Conservation (phyloP, 2,888 invertebrate species). For the Elmis aenea region DNA sequence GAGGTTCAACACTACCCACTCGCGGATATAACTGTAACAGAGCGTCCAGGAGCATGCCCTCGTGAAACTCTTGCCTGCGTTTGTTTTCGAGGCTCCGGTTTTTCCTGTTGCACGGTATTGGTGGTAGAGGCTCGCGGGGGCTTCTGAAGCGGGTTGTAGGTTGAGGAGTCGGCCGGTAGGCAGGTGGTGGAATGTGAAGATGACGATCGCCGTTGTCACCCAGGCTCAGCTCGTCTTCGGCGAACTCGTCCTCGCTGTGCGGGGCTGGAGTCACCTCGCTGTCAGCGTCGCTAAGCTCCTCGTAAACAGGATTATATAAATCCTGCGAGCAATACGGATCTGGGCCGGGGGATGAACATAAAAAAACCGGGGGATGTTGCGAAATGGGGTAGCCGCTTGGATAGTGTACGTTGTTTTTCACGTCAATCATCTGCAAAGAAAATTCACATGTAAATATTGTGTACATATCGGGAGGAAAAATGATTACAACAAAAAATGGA, state of each 20-base stretch:
- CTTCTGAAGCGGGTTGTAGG: constrained; percentile 54
- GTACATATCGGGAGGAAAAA: background rate
- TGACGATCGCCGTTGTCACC: constrained; percentile 45
- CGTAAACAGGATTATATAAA: constrained; percentile 74
- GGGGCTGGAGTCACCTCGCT: constrained; percentile 54
- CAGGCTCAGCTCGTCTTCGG: constrained; percentile 72
- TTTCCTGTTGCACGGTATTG: constrained; percentile 55
- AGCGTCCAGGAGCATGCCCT: constrained; percentile 73
- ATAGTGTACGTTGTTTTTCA: constrained; percentile 57
- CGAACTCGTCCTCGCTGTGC: constrained; percentile 79
- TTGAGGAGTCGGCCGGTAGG: constrained; percentile 39
- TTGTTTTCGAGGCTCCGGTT: constrained; percentile 49
- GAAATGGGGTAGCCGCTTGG: constrained; percentile 60
- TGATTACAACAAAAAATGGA: background rate
- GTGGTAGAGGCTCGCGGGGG: constrained; percentile 56
- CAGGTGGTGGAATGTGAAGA: constrained; percentile 44
- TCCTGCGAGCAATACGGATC: constrained; percentile 61
- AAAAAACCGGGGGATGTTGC: constrained; percentile 61
- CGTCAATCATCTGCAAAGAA: constrained; percentile 65
- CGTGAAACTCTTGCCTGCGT: constrained; percentile 68
- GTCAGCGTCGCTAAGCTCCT: constrained; percentile 68
- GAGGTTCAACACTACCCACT: constrained; percentile 60
- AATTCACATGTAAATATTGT: too few relatives aligned
- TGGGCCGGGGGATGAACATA: constrained; percentile 64
- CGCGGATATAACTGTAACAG: constrained; percentile 66